phyloP scores from a whole-genome alignment of 2,888 invertebrate genomes.

The Melangyna quadrimaculata region DNA sequence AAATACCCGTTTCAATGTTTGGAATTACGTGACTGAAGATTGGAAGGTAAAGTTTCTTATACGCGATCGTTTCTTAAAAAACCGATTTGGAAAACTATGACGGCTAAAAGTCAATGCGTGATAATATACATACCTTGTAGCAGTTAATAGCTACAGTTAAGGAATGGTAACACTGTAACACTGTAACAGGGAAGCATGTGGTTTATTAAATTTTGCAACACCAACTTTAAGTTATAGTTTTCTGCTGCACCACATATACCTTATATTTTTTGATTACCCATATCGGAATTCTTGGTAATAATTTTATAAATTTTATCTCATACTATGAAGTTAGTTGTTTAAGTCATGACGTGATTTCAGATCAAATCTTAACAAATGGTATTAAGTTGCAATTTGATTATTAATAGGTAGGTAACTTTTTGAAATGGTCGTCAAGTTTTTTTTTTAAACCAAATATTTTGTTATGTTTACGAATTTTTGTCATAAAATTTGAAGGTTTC shows the following conservation, averaged over 20 bases:
- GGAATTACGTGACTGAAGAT: conserved; percentile 48
- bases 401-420: too few relatives aligned
- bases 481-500: too few relatives aligned
- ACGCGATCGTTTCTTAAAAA: conserved; percentile 20
- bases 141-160: not conserved
- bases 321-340: too few relatives aligned
- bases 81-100: conserved; percentile 33
- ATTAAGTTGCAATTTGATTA: not conserved
- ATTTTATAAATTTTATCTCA: too few relatives aligned
- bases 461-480: too few relatives aligned
- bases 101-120: conserved; percentile 38
- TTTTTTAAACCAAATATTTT: too few relatives aligned
- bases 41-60: conserved; percentile 23
- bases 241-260: not conserved
- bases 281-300: conserved; percentile 33
- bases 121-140: not conserved
- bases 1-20: conserved; percentile 17
- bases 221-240: conserved; percentile 25
- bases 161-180: conserved; percentile 30
- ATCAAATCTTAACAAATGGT: not conserved
- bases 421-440: too few relatives aligned
- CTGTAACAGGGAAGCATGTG: conserved; percentile 57
- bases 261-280: conserved; percentile 48
- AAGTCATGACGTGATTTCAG: not conserved
- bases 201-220: conserved; percentile 64